Evolutionary conservation across 2,888 invertebrate species (phyloP), one percentile per base, ranked within the genome.

Genomic region (Nebria salina): DNA sequence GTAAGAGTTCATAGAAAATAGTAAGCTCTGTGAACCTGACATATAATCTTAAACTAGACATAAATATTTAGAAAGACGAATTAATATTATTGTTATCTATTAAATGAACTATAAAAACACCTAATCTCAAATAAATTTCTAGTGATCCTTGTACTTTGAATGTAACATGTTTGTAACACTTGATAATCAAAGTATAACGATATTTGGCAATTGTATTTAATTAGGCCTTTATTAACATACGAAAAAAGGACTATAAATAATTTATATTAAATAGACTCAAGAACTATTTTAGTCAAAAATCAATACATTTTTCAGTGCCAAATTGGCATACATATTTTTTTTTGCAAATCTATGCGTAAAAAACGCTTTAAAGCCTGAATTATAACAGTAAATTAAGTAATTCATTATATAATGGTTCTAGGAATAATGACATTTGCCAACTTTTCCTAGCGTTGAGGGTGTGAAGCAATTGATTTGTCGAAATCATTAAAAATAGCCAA

Each of bases 401-500:
- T 54, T 8, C 54, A 54, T 54, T 54, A 54, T 54, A 54, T 54
- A 54, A 54, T 54, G 54, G 54, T 54, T 4, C 54, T 1, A 2
- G 13, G 13, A 3, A 54, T 3, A 54, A 54, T 54, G 13, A 11
- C 54, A 13, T 54, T 54, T 54, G 54, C 54, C 54, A 54, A 54
- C 11, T 54, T 25, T 68, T n/a, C 5, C 68, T 79, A 25, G 6
- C 26, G 70, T 7, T 70, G 20, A 34, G 11, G 20, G 9, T 20
- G 5, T 11, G 20, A 11, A 70, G 13, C 9, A 70, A 26, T 5
- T 20, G 11, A 15, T 11, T 26, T 9, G 11, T 11, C 34, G 34
- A 0, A 26, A 26, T 15, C 6, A 15, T 70, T 70, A 26, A 26
- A 34, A 26, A 25, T 70, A 11, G 34, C 26, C 5, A 34, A 87